Percentiles rank a stretch among this genome's conserved stretches.
Conservation (phyloP, 1,140 invertebrate genomes). For the Pissodes strobi region DNA sequence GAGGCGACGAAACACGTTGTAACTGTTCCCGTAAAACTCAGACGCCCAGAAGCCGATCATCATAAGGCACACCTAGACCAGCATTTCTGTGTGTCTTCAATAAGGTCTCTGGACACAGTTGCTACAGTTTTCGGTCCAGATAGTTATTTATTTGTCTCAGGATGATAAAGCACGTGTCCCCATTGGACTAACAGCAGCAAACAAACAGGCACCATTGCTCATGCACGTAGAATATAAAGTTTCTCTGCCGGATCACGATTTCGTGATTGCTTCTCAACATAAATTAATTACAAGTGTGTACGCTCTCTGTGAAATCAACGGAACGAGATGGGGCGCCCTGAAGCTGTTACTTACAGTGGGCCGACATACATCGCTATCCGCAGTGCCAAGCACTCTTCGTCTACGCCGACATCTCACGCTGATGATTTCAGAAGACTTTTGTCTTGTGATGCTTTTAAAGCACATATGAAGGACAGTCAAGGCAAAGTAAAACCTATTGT, state of each 20-base stretch:
- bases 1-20: too few relatives aligned
- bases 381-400: too few relatives aligned
- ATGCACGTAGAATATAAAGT: slow-evolving; percentile 58
- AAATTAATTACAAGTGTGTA: slow-evolving; percentile 49
- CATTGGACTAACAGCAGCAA: slow-evolving; percentile 48
- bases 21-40: too few relatives aligned
- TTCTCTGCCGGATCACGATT: slow-evolving; percentile 53
- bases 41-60: too few relatives aligned
- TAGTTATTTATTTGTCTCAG: slow-evolving; percentile 48
- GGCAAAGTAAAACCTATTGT: too few relatives aligned
- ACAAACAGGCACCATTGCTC: slow-evolving; percentile 49
- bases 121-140: slow-evolving; percentile 5
- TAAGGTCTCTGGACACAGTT: too few relatives aligned
- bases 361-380: not conserved
- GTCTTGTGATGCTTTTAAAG: too few relatives aligned
- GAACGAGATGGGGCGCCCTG: not conserved
- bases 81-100: not conserved
- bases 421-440: too few relatives aligned
- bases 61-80: too few relatives aligned
- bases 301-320: not conserved
- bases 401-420: too few relatives aligned
- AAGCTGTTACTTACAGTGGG: slow-evolving; percentile 1
- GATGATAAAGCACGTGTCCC: slow-evolving; percentile 45
- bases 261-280: slow-evolving; percentile 52
- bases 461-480: too few relatives aligned